These are phyloP conservation scores for Diabrotica virgifera DNA, from an alignment of 1,140 invertebrate species.

Conservation along the genomic window DNA sequence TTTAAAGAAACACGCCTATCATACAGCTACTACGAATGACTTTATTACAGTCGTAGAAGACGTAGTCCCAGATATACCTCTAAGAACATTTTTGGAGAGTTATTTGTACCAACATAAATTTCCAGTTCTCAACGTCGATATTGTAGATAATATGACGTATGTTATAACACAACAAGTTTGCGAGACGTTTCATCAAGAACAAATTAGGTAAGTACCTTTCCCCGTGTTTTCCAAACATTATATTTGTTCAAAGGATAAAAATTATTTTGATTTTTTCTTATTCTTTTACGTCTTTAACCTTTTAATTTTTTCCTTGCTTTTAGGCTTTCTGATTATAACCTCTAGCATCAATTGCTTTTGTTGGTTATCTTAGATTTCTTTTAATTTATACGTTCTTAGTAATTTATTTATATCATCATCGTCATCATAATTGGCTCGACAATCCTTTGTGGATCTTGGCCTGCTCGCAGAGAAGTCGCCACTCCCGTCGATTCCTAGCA, in stretches of 20 bases:
- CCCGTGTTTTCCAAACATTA: no score
- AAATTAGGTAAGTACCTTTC: no score
- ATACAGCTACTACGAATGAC: conserved; percentile 23
- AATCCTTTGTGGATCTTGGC: no score
- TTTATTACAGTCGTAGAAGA: conserved; percentile 20
- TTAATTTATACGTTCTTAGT: no score
- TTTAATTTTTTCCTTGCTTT: background rate
- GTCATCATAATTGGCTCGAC: no score
- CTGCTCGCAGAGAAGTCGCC: no score
- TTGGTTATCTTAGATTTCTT: no score
- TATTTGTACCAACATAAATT: conserved; percentile 26
- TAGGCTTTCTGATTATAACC: no score
- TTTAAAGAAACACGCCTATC: conserved; percentile 17
- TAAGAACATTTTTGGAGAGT: conserved; percentile 24
- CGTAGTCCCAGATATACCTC: conserved; percentile 1
- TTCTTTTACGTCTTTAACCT: conserved; percentile 6
- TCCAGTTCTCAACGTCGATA: conserved; percentile 18
- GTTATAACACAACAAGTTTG: conserved; percentile 18
- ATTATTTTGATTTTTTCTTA: background rate
- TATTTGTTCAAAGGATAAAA: no score
- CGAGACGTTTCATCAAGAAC: background rate
- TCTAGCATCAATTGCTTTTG: no score
- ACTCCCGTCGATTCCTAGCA: no score
- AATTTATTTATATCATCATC: no score
- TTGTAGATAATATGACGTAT: conserved; percentile 11